A percentile compares a stretch with the other conserved stretches of the same genome.
Conservation (phyloP, 2,797 vertebrate species). For the Tenualosa thibaudeaui region DNA sequence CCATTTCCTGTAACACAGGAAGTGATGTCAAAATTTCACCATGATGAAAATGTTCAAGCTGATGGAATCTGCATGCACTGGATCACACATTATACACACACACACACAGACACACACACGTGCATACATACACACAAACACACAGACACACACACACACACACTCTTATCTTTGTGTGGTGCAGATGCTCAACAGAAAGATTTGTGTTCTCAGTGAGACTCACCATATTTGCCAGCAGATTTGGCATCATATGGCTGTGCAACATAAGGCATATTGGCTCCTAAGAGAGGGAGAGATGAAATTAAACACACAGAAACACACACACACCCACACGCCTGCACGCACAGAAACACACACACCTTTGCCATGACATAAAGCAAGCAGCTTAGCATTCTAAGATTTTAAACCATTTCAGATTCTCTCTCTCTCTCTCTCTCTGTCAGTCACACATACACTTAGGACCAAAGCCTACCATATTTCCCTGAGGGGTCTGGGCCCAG, state of each 20-base stretch:
- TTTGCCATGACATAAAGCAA: neutral
- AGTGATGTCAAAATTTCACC: neutral
- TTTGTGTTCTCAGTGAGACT: neutral
- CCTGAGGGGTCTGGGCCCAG: conserved; percentile 38
- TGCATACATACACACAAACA: neutral
- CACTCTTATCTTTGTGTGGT: neutral
- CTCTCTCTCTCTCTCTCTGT: neutral
- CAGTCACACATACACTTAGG: neutral
- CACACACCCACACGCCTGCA: neutral
- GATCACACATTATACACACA: neutral
- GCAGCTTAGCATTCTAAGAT: too few relatives aligned
- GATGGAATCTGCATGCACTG: neutral
- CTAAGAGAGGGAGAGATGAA: neutral
- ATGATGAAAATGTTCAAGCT: neutral
- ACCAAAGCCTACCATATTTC: conserved; percentile 42
- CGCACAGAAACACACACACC: conserved; percentile 1
- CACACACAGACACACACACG: neutral
- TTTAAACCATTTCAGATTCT: too few relatives aligned
- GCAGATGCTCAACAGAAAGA: neutral
- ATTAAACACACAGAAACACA: neutral
- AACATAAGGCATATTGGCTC: conserved; percentile 39
- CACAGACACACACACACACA: neutral
- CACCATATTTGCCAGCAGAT: conserved; percentile 33
- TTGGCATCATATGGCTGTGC: conserved; percentile 37
- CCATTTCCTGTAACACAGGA: conserved; percentile 29